Evolutionary conservation across 2,888 invertebrate species (phyloP), one percentile per base, ranked within the genome.

Genomic region (Caenorhabditis sp.): DNA sequence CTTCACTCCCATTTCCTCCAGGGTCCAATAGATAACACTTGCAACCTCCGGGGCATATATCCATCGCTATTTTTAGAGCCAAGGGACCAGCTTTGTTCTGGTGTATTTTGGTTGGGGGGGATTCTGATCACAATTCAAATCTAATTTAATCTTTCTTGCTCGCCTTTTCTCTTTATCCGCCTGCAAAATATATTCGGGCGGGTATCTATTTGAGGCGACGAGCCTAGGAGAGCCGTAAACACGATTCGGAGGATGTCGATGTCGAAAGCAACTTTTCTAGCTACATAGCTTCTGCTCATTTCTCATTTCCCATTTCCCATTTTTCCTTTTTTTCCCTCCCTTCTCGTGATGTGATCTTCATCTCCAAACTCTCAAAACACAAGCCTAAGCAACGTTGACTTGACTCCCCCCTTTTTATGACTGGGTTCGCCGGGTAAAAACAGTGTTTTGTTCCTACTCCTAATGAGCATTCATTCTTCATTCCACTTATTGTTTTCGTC

Each of bases 1-100:
- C n/a, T n/a, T 1, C 24, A 1, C 55, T 20, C 64, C 56, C 32
- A 71, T 62, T 71, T 60, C 60, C 74, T 65, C 51, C 13, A n/a
- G 74, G 74, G 74, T 67, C 55, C 74, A 28, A 74, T 74, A 74
- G 74, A 74, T 74, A 65, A 74, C 74, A 55, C 71, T 37, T 56
- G 26, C 61, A 51, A 15, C 55, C 24, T 32, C n/a, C n/a, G n/a
- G n/a, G n/a, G n/a, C n/a, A n/a, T 13, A n/a, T 55, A 62, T 61
- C 71, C 62, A 71, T 71, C n/a, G n/a, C 72, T 72, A 72, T 72
- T 72, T 72, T 58, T 55, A 26, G 72, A 50, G 18, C 47, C 47
- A 47, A 18, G 40, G 40, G 40, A 40, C 40, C 40, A 40, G 40
- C n/a, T n/a, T n/a, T 47, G 35, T 56, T 8, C n/a, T 37, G 53